Base-by-base conservation (phyloP, 2,888 invertebrate species). In the Lagria hirta region DNA sequence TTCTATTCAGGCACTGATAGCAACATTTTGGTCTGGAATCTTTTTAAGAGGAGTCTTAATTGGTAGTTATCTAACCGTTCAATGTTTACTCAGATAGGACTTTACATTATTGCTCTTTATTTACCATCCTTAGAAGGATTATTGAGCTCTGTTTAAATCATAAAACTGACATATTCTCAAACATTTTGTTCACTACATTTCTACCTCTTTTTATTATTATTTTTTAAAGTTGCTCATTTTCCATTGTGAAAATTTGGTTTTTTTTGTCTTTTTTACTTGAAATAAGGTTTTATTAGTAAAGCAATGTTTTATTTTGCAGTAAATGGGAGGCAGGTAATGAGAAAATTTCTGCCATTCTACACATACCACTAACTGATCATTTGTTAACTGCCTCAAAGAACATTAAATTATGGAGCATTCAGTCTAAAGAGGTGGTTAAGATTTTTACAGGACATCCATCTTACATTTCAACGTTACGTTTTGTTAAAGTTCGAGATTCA, bases 241-340 rank as follows among this genome's bases (percentile, higher is more conserved):
- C 28, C 42, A 34, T 28, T 43, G 10, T n/a, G 11, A 11, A 36
- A 35, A 7, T 1, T 29, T 11, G 4, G 21, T 41, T 37, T 24
- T n/a, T n/a, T n/a, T n/a, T n/a, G n/a, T n/a, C n/a, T n/a, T n/a
- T n/a, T n/a, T n/a, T n/a, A n/a, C n/a, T n/a, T n/a, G n/a, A n/a
- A n/a, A n/a, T n/a, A n/a, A n/a, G n/a, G n/a, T n/a, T n/a, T n/a
- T n/a, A n/a, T n/a, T n/a, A n/a, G 36, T 52, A 23, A 33, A 27
- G n/a, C n/a, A n/a, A n/a, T n/a, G n/a, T n/a, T n/a, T n/a, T n/a
- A n/a, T n/a, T 17, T 71, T 73, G 40, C 64, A 80, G 76, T 64
- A 80, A 83, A 74, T 80, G 86, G 81, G 83, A 84, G 74, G 76
- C 80, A 38, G 80, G 73, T 49, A 72, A 77, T 55, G 72, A 73